Base-by-base conservation (phyloP, 92 coral and sea anemone genomes). In the Porites cylindrica region DNA sequence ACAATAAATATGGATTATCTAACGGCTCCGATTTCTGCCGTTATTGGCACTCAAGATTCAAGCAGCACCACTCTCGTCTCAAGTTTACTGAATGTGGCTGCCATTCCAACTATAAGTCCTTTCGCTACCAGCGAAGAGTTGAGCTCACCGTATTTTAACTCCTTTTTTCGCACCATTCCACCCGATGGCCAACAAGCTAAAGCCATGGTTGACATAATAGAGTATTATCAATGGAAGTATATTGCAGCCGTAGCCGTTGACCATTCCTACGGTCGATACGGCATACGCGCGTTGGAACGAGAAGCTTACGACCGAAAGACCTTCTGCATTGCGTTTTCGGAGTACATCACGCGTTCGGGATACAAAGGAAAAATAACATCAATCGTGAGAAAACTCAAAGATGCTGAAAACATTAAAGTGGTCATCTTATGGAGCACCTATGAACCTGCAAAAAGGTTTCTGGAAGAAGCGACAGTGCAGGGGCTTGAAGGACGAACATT, bases 131-230 rank as follows among this genome's bases (percentile, higher is more conserved):
- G 97, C 74, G 97, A 94, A 32, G 97, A 94, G 61, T 89, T 94
- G n/a, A 88, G 93, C 18, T 91, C 93, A 1, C 97, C 97, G 19
- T 94, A 89, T 83, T 91, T 88, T 52, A 75, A 80, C 66, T 73
- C 86, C 17, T 94, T 94, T 80, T 91, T 94, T 72, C 97, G 97
- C 67, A 94, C 97, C 62, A 94, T 94, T 51, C 91, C 97, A 66
- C 95, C 97, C 2, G 97, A 94, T 74, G 94, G 96, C 21, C 88
- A 94, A 78, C 96, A 94, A 63, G 96, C 96, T 58, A 92, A 90
- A 70, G 94, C 96, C 63, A 94, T 94, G 96, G 96, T 91, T 12
- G 93, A 94, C 32, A 88, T 94, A 24, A 94, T 94, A 38, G 96
- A 94, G 81, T 79, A 75, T 58, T 94, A 91, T 73, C 69, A 86